Percentiles rank a stretch among this genome's conserved stretches.
These are phyloP conservation scores for Chloroclystis v-ata DNA, from an alignment of 2,888 invertebrate species.

Conservation along the genomic window DNA sequence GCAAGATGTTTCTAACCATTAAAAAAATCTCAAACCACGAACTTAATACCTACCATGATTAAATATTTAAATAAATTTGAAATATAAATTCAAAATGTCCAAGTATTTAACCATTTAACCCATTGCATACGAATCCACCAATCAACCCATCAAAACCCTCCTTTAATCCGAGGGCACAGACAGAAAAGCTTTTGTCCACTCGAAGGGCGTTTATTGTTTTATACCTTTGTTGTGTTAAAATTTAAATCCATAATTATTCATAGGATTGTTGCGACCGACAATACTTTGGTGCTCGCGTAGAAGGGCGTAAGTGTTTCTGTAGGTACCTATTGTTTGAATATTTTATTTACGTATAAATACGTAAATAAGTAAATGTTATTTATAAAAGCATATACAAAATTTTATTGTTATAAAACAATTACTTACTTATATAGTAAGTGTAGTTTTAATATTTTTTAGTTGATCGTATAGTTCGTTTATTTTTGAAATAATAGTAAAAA, in stretches of 20 bases:
- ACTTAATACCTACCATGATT: too few species aligned
- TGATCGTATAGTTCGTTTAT: too few species aligned
- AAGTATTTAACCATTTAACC: conserved; percentile 8
- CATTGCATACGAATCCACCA: conserved; percentile 26
- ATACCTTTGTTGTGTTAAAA: conserved; percentile 74
- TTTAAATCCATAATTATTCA: conserved; percentile 79
- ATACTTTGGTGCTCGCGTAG: conserved; percentile 22
- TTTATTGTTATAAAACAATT: too few species aligned
- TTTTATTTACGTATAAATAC: not conserved
- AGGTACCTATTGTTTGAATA: not conserved
- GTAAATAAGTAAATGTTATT: too few species aligned
- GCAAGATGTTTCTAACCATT: too few species aligned
- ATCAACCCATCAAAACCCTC: conserved; percentile 44
- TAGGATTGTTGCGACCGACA: conserved; percentile 74
- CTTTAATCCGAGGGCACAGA: conserved; percentile 61
- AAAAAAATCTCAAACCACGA: too few species aligned
- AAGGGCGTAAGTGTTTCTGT: conserved; percentile 4
- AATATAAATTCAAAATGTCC: too few species aligned
- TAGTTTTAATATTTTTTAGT: too few species aligned
- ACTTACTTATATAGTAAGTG: too few species aligned
- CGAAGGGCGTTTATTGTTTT: conserved; percentile 73
- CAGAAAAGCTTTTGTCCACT: conserved; percentile 72
- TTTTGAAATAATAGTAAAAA: too few species aligned
- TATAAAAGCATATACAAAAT: too few species aligned
- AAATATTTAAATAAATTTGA: too few species aligned